Percentiles rank a stretch among this genome's conserved stretches.
Evolutionary conservation across 2,113 vertebrate species (phyloP).

Genomic region (Caranx melampygus): DNA sequence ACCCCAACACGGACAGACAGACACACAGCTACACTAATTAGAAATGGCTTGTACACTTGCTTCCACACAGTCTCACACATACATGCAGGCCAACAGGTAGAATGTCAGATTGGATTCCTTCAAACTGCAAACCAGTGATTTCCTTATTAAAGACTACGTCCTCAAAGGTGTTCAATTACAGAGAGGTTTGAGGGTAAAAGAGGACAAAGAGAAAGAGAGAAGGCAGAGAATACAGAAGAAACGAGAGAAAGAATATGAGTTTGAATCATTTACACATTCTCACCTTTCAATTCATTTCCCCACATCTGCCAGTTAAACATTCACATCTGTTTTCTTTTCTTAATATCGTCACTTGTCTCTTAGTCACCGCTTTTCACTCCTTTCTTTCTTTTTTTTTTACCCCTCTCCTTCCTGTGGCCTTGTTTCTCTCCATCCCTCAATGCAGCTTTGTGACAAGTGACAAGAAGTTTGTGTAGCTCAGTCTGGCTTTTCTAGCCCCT

Average conservation of each 20-base stretch:
- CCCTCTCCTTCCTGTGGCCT: constrained; percentile 24
- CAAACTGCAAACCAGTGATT: constrained; percentile 54
- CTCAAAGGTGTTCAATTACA: constrained; percentile 63
- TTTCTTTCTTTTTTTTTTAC: no score
- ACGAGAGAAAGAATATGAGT: not conserved
- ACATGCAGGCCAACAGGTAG: constrained; percentile 50
- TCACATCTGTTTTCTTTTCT: constrained; percentile 14
- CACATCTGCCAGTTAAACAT: not conserved
- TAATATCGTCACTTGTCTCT: constrained; percentile 26
- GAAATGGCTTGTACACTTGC: constrained; percentile 34
- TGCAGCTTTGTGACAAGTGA: constrained; percentile 31
- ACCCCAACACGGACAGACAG: constrained; percentile 34
- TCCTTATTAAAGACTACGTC: constrained; percentile 46
- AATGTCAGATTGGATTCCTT: constrained; percentile 63
- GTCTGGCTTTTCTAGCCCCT: constrained; percentile 15
- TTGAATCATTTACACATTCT: constrained; percentile 39
- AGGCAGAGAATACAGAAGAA: not conserved
- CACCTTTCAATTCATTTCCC: constrained; percentile 29
- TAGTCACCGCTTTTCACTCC: not conserved
- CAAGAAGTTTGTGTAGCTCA: constrained; percentile 40
- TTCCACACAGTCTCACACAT: not conserved
- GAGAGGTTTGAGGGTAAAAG: constrained; percentile 24
- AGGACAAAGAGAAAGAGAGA: constrained; percentile 8
- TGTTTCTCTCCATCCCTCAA: constrained; percentile 31
- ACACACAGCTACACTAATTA: constrained; percentile 54